These are phyloP conservation scores for Eptesicus fuscus DNA, from an alignment of 2,113 vertebrate genomes.

Conservation along the genomic window DNA sequence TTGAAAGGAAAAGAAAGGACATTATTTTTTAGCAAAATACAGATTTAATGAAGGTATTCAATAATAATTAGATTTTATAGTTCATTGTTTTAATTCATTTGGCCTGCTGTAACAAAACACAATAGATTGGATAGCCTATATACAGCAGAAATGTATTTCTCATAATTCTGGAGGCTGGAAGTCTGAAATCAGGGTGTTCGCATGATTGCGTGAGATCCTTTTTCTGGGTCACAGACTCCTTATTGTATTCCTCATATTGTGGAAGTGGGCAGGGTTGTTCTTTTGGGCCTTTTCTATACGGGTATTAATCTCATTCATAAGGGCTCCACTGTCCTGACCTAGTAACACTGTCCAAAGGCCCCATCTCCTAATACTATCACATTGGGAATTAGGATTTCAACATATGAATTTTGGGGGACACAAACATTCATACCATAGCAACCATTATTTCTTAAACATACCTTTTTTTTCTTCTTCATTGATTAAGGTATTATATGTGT, in stretches of 20 bases:
- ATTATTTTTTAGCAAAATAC: background rate
- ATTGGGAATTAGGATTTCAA: constrained; percentile 7
- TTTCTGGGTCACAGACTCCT: background rate
- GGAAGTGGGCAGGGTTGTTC: background rate
- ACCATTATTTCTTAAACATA: background rate
- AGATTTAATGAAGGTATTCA: constrained; percentile 19
- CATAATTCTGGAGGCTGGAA: background rate
- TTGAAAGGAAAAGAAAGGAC: background rate
- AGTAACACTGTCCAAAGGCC: background rate
- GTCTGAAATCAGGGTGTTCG: background rate
- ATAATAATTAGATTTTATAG: constrained; percentile 2
- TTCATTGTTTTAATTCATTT: background rate
- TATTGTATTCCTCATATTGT: background rate
- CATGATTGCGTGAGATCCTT: background rate
- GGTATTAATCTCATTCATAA: background rate
- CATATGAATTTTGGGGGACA: background rate
- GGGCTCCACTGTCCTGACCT: background rate
- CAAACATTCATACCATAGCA: background rate
- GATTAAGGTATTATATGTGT: too few relatives aligned
- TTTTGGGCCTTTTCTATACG: background rate
- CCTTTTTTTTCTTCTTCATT: background rate
- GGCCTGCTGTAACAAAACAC: background rate
- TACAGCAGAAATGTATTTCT: background rate
- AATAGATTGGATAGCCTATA: background rate
- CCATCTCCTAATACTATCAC: background rate